These are phyloP conservation scores for Picus viridis DNA, from an alignment of 2,797 vertebrate species.

Conservation along the genomic window DNA sequence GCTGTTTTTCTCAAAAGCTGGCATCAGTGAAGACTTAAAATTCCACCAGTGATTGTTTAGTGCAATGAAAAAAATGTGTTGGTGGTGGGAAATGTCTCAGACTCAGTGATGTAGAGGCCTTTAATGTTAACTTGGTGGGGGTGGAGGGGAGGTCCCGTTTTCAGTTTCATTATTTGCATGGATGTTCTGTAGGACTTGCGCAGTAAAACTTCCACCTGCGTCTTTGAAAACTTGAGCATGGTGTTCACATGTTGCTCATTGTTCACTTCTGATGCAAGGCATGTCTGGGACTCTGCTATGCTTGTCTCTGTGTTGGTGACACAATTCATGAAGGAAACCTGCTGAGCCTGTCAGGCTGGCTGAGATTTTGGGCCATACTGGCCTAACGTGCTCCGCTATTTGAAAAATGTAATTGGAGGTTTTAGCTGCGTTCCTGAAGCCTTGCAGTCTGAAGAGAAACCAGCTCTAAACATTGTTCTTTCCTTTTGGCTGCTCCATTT, in stretches of 20 bases:
- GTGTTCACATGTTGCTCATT: accelerated
- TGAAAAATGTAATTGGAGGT: constrained; percentile 66
- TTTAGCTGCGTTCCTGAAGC: not conserved
- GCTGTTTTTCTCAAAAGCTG: not conserved
- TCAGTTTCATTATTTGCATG: not conserved
- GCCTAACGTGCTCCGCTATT: constrained; percentile 55
- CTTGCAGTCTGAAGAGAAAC: not conserved
- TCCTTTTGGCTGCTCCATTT: not conserved
- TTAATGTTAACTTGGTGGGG: not conserved
- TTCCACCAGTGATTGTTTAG: not conserved
- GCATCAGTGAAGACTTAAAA: not conserved
- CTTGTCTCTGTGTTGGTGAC: constrained; percentile 28
- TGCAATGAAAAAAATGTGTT: not conserved
- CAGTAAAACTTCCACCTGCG: not conserved
- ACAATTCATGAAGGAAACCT: constrained; percentile 66
- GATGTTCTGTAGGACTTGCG: not conserved
- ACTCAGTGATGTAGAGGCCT: not conserved
- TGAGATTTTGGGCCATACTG: constrained; percentile 22
- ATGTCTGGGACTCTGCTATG: constrained; percentile 21
- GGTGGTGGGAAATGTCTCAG: not conserved
- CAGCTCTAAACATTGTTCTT: not conserved
- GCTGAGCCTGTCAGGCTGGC: constrained; percentile 69
- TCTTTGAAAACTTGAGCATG: not conserved
- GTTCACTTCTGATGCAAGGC: not conserved
- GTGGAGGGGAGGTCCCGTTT: not conserved